Conservation (phyloP, 1,140 invertebrate species). For the Brachionus manjavacas region DNA sequence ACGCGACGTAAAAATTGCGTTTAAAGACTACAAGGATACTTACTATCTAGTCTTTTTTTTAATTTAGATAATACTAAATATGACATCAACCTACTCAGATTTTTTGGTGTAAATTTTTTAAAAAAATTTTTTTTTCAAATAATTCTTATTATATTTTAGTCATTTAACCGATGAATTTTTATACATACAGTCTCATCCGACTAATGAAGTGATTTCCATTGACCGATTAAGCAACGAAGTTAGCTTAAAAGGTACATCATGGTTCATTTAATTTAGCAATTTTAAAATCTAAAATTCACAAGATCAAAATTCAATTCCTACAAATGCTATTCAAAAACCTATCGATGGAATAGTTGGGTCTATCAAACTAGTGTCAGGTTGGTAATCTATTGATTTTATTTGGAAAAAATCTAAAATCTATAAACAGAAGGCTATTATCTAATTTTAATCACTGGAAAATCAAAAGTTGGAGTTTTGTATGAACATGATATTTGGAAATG, state of each 20-base stretch:
- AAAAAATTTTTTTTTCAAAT: background rate
- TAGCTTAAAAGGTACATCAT: background rate
- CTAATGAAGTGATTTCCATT: constrained; percentile 21
- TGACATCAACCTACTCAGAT: constrained; percentile 10
- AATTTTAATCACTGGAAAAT: constrained; percentile 78
- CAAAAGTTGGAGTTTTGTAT: constrained; percentile 76
- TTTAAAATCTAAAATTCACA: background rate
- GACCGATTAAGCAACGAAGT: constrained; percentile 13
- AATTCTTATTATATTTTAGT: background rate
- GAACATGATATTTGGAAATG: constrained; percentile 80
- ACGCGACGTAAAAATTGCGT: constrained; percentile 32
- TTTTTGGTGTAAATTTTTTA: background rate
- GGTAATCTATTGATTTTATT: background rate
- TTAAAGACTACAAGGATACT: background rate
- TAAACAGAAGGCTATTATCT: constrained; percentile 69
- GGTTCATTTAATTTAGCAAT: background rate
- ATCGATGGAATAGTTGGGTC: constrained; percentile 85
- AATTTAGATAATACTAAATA: background rate
- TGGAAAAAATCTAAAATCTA: background rate
- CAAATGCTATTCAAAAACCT: constrained; percentile 64
- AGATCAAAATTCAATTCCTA: constrained; percentile 57
- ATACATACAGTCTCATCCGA: background rate
- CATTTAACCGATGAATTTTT: constrained; percentile 27
- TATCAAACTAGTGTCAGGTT: constrained; percentile 71
- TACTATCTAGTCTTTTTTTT: background rate